Percentiles rank a stretch among this genome's conserved stretches.
Evolutionary conservation across 2,888 invertebrate genomes (phyloP).

Genomic region (Caradrina kadenii): DNA sequence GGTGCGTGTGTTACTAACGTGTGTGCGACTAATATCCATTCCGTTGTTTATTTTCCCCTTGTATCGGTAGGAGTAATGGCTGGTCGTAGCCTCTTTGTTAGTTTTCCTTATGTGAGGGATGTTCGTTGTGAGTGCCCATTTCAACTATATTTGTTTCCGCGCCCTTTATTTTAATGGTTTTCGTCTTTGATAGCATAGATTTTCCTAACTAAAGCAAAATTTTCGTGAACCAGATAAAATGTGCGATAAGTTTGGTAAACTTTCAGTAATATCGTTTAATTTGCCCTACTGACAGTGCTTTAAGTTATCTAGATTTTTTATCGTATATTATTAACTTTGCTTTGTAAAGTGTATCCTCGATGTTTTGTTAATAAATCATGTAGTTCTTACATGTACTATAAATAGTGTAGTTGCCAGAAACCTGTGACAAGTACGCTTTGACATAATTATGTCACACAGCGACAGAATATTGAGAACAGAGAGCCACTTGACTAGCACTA

Average conservation of each 20-base stretch:
- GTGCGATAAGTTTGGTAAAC: slow-evolving; percentile 23
- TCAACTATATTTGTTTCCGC: slow-evolving; percentile 46
- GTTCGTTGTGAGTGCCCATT: slow-evolving; percentile 56
- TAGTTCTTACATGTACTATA: slow-evolving; percentile 49
- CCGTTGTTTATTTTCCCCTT: slow-evolving; percentile 45
- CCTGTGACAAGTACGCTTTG: slow-evolving; percentile 55
- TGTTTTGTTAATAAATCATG: slow-evolving; percentile 52
- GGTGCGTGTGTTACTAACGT: slow-evolving; percentile 76
- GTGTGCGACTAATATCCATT: slow-evolving; percentile 57
- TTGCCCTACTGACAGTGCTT: slow-evolving; percentile 24
- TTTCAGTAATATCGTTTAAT: slow-evolving; percentile 39
- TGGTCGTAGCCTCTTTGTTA: slow-evolving; percentile 52
- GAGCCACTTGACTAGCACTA: slow-evolving; percentile 43
- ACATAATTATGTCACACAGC: slow-evolving; percentile 61
- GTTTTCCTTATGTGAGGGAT: slow-evolving; percentile 62
- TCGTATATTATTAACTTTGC: slow-evolving; percentile 17
- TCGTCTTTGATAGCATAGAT: slow-evolving; percentile 48
- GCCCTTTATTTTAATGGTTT: slow-evolving; percentile 56
- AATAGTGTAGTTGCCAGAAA: slow-evolving; percentile 50
- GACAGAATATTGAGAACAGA: slow-evolving; percentile 31
- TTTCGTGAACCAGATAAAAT: slow-evolving; percentile 36
- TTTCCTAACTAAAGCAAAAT: slow-evolving; percentile 25
- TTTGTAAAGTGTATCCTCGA: slow-evolving; percentile 6
- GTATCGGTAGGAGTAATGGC: slow-evolving; percentile 37
- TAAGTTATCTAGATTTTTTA: neutral